A percentile compares a stretch with the other conserved stretches of the same genome.
Conservation (phyloP, 2,113 vertebrate genomes). For the Camelus bactrianus region DNA sequence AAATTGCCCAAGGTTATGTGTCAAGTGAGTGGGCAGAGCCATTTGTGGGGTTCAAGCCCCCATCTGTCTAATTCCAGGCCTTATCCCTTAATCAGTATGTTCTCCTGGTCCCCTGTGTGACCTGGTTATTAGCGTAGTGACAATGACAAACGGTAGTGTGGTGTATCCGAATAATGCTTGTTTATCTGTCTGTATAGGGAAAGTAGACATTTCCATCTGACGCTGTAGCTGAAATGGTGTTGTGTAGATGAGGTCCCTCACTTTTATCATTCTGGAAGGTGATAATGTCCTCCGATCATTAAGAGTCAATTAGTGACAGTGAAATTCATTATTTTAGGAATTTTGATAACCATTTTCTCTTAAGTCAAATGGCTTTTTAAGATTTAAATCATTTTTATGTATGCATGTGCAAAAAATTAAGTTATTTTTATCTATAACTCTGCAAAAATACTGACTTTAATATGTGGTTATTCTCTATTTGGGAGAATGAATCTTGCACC, state of each 20-base stretch:
- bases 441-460: not conserved
- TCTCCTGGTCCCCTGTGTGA: not conserved
- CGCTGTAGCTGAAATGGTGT: not conserved
- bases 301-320: not conserved
- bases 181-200: not conserved
- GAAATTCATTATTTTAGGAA: not conserved
- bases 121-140: not conserved
- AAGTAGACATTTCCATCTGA: not conserved
- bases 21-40: not conserved
- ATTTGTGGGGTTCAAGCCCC: not conserved
- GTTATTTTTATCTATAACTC: not conserved
- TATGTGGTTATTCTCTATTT: not conserved
- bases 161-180: not conserved
- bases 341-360: not conserved
- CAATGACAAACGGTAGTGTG: not conserved
- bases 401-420: not conserved
- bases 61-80: not conserved
- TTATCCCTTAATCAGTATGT: not conserved
- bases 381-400: slow-evolving; percentile 14
- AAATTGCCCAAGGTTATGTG: not conserved
- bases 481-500: not conserved
- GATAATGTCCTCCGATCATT: not conserved
- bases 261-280: not conserved
- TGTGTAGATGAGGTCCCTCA: not conserved
- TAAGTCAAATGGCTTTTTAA: not conserved